These are phyloP conservation scores for Chlamydotis undulata DNA, from an alignment of 2,113 vertebrate species.

Conservation along the genomic window DNA sequence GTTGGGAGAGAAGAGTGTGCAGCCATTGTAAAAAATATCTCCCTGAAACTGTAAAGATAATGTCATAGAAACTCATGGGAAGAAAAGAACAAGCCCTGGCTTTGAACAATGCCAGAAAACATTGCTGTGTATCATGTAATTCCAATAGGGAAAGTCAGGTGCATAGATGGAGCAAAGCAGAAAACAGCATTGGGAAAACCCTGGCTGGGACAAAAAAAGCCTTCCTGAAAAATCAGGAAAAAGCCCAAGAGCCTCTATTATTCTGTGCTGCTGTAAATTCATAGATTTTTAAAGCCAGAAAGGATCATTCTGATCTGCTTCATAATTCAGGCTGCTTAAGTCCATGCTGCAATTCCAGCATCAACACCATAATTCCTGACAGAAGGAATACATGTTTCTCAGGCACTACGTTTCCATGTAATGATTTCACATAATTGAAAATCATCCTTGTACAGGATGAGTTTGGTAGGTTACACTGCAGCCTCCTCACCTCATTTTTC, in stretches of 20 bases:
- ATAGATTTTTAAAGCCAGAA: background rate
- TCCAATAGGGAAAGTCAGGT: background rate
- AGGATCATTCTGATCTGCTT: too few species aligned
- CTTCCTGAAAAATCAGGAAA: background rate
- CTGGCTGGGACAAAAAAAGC: background rate
- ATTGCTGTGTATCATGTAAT: background rate
- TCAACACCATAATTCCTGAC: background rate
- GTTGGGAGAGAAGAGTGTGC: background rate
- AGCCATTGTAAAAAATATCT: background rate
- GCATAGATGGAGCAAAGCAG: background rate
- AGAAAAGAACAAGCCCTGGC: background rate
- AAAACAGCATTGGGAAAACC: background rate
- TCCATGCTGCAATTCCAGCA: background rate
- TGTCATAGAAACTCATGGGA: background rate
- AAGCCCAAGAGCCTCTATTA: fast-evolving
- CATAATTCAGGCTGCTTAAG: background rate
- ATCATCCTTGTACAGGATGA: background rate
- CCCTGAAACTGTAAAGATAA: background rate
- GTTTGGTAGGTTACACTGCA: background rate
- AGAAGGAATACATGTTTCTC: background rate
- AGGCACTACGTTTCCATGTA: background rate
- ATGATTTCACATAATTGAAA: background rate
- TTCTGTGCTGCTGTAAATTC: background rate
- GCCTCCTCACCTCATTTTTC: background rate
- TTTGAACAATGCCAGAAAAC: background rate